Base-by-base conservation (phyloP, 2,797 vertebrate genomes). In the Sternarchorhynchus goeldii region DNA sequence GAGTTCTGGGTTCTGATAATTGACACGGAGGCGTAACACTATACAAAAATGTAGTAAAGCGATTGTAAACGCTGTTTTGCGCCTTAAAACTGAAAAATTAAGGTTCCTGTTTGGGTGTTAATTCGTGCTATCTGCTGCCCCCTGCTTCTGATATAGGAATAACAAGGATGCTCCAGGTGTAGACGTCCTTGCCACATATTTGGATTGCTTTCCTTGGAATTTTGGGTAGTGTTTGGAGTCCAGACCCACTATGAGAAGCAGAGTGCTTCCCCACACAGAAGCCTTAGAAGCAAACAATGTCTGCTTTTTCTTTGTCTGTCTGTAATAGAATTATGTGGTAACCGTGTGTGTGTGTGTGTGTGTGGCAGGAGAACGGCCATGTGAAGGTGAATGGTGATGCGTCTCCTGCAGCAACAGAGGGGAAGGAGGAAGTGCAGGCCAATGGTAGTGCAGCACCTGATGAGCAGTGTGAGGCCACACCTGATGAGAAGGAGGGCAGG, bases 381-480 rank as follows among this genome's bases (percentile, higher is more conserved):
- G 93, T 97, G 75, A 98, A 97, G 85, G 94, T 92, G 56, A 98
- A 98, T 16, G 96, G 96, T 10, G 96, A 96, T n/a, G 92, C 96
- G 0, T 94, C 95, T 75, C 93, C 95, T 25, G 93, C 94, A 1
- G 95, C 93, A 4, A 94, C 93, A 0, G 95, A 96, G 89, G 93
- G 91, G 73, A 96, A 96, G 84, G 96, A 95, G 90, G 95, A 96
- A 89, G 91, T 93, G 85, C 95, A 96, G 85, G 94, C 93, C 81
- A 96, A 96, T 10, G 95, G 96, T 78, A 96, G 92, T 32, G 92
- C 94, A 31, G 88, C 94, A 0, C 92, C 95, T 0, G 94, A 95
- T 82, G 93, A 93, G 79, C 88, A 77, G 0, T 92, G 91, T 1
- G 93, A 87, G 74, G 83, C 75, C 0, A 85, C 86, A 18, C 85